Conservation (phyloP, 2,888 invertebrate species). For the Artemia sinica region DNA sequence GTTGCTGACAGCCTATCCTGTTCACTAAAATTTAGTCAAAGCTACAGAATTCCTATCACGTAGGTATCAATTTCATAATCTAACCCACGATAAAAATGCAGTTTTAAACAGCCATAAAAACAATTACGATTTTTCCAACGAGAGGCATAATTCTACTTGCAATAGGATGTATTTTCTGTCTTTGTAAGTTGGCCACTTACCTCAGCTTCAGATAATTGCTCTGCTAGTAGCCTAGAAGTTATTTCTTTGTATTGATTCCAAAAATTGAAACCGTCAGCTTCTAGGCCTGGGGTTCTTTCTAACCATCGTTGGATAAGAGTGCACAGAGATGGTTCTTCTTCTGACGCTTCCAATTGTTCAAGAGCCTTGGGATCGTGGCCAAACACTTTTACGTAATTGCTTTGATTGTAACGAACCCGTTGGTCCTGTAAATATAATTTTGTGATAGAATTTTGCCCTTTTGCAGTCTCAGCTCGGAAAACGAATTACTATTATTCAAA, state of each 20-base stretch:
- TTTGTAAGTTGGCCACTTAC: slow-evolving; percentile 31
- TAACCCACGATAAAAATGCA: background rate
- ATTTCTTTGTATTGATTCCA: slow-evolving; percentile 73
- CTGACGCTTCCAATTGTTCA: slow-evolving; percentile 44
- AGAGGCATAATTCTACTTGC: background rate
- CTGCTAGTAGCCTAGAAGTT: slow-evolving; percentile 50
- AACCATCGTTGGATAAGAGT: slow-evolving; percentile 79
- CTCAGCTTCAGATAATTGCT: slow-evolving; percentile 45
- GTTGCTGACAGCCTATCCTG: too few species aligned
- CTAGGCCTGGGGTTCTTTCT: slow-evolving; percentile 77
- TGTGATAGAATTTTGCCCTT: too few species aligned
- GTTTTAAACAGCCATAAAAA: background rate
- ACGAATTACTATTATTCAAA: too few species aligned
- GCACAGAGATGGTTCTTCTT: slow-evolving; percentile 64
- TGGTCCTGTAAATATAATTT: slow-evolving; percentile 42
- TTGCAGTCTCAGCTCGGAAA: too few species aligned
- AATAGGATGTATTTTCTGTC: background rate
- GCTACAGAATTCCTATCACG: background rate
- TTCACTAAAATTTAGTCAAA: background rate
- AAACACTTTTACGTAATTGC: slow-evolving; percentile 65
- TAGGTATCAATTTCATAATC: background rate
- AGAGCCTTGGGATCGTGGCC: slow-evolving; percentile 49
- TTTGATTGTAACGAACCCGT: slow-evolving; percentile 81
- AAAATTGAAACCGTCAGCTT: slow-evolving; percentile 62
- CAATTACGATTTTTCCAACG: background rate